phyloP scores from a whole-genome alignment of 2,797 vertebrate species.

The Neopelma chrysocephalum region DNA sequence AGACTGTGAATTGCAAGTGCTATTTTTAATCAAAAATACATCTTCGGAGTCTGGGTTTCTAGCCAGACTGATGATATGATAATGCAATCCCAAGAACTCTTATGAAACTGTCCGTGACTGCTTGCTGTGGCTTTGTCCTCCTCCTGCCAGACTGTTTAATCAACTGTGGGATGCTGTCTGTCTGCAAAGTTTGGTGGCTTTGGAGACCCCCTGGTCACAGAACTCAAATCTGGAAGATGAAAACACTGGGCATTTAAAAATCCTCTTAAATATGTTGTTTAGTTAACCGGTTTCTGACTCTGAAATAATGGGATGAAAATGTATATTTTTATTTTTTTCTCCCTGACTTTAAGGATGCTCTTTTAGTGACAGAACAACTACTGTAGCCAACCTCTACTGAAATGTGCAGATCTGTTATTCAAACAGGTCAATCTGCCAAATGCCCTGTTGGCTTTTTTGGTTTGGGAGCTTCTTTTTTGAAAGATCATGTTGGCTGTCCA shows the following conservation, averaged over 20 bases:
- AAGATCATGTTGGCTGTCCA: slow-evolving; percentile 12
- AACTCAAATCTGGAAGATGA: not conserved
- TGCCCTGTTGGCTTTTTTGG: slow-evolving; percentile 34
- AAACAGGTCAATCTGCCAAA: slow-evolving; percentile 43
- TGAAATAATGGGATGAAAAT: not conserved
- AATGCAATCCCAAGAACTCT: slow-evolving; percentile 50
- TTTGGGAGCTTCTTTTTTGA: slow-evolving; percentile 53
- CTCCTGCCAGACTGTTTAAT: slow-evolving; percentile 6
- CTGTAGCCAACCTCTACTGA: not conserved
- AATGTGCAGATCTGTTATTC: slow-evolving; percentile 11
- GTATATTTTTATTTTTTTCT: not conserved
- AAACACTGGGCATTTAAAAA: not conserved
- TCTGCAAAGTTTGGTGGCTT: not conserved
- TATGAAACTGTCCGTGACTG: slow-evolving; percentile 10
- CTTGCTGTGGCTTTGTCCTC: slow-evolving; percentile 30
- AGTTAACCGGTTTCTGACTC: not conserved
- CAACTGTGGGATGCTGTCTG: not conserved
- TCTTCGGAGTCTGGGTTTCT: slow-evolving; percentile 34
- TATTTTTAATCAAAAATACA: slow-evolving; percentile 64
- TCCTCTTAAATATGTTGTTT: not conserved
- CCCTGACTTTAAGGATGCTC: not conserved
- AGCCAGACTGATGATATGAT: slow-evolving; percentile 50
- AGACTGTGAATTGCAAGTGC: slow-evolving; percentile 37
- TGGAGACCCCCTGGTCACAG: not conserved
- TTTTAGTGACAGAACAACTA: not conserved